Percentiles rank a stretch among this genome's conserved stretches.
Conservation (phyloP, 53 echinoderm and acorn worm genomes). For the Apostichopus leukothele region DNA sequence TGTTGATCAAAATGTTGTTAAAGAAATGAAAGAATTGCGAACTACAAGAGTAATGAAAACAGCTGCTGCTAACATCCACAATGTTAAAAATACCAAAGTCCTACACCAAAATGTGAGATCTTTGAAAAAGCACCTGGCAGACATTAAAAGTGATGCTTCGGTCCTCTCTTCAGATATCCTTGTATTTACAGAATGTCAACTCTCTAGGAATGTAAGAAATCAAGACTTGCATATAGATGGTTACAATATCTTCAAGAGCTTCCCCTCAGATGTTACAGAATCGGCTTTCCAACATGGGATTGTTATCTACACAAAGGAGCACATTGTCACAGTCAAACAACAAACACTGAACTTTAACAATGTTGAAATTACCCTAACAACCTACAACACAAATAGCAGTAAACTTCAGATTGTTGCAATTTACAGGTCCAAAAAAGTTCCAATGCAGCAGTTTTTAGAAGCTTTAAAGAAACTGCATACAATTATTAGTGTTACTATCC, state of each 20-base stretch:
- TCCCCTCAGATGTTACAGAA: too few species aligned
- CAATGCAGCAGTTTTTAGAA: neutral
- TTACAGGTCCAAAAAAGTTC: conserved; percentile 23
- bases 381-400: neutral
- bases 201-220: neutral
- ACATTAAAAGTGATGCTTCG: neutral
- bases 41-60: neutral
- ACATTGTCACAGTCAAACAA: neutral
- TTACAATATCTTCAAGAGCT: neutral
- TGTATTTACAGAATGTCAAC: conserved; percentile 30
- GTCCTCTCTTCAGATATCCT: conserved; percentile 19
- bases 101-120: conserved; percentile 41
- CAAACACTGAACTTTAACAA: neutral
- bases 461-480: conserved; percentile 2
- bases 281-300: neutral
- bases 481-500: neutral
- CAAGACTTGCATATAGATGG: neutral
- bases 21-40: conserved; percentile 51
- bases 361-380: neutral
- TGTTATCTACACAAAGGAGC: neutral
- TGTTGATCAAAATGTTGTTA: conserved; percentile 17
- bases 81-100: neutral
- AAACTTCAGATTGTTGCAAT: conserved; percentile 27
- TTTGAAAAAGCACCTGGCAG: neutral
- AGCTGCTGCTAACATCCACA: neutral